Base-by-base conservation (phyloP, 92 coral and sea anemone species). In the Actinostola sp. region DNA sequence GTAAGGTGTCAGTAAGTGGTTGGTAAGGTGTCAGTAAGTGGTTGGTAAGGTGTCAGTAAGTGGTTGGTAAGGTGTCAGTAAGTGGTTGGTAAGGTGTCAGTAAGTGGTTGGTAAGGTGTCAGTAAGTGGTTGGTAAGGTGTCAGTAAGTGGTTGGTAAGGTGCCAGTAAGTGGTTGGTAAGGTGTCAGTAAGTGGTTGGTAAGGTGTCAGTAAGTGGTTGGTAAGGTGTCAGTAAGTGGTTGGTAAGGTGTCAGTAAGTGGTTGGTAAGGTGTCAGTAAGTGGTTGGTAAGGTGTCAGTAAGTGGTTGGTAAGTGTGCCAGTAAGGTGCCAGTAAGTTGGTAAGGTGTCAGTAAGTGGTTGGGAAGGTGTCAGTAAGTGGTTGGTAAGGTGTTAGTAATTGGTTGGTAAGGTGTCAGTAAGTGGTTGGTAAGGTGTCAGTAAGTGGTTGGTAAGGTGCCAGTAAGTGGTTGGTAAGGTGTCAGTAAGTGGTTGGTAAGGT, bases 401-500 rank as follows among this genome's bases (percentile, higher is more conserved):
- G 41, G 41, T 46, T 66, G 59, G 59, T 53, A 48, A 8, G 54
- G 54, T 48, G 54, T 14, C 54, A 48, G 54, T 48, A 53, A n/a
- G 60, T 53, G 29, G 60, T 53, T 53, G 60, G 60, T 53, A 53
- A 53, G 60, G 60, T 53, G 60, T 20, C 60, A 53, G 60, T 53
- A 53, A 53, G 60, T 53, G 32, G 60, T 53, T 53, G 60, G 60
- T 53, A 53, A 53, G 60, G 60, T 53, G 60, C 25, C 60, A 53
- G 60, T 53, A 53, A n/a, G 60, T 53, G 29, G 60, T 53, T 53
- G 60, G 60, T 53, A 53, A 53, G 60, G 60, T 53, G 60, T 20
- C 60, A 53, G 60, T 53, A 53, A 53, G 60, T 53, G 60, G 60
- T 53, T 53, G 60, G 60, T 53, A 53, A 53, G 60, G 60, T 53